Evolutionary conservation across 2,888 invertebrate species (phyloP), one percentile per base, ranked within the genome.

Genomic region (Synergus japonicus): DNA sequence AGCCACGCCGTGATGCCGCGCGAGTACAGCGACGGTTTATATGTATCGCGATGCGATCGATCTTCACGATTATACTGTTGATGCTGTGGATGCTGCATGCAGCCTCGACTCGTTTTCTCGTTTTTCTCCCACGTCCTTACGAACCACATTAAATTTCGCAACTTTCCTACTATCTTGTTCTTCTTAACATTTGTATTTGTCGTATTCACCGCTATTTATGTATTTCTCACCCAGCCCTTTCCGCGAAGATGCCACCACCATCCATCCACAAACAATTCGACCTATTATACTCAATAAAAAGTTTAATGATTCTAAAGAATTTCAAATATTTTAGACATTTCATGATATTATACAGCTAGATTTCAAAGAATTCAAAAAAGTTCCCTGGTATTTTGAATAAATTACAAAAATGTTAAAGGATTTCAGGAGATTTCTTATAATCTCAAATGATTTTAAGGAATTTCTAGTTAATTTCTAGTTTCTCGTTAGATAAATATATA

Each of bases 1-100:
- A 89, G 87, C 89, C 88, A 87, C 88, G 85, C 85, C 85, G 83
- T 83, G 37, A 46, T 41, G 65, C 69, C 83, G 66, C 85, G 81
- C 84, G 83, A 84, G 81, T 78, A 78, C 79, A 81, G 80, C 80
- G 82, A 79, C 79, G 81, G 84, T 83, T 80, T 80, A 79, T 81
- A 81, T 60, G 78, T 80, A 64, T 78, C 79, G 73, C 78, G 82
- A 79, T 76, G 73, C 78, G 85, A 84, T 83, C 84, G 84, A 83
- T 84, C 81, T 82, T 80, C 81, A 77, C 78, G 83, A 84, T 73
- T 73, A 73, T 83, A 77, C 78, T 44, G 60, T 76, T 58, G 37
- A 37, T 37, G 37, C 37, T 69, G 73, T 73, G 77, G 81, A 80
- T 80, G 79, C 83, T 80, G 81, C 80, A 49, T 73, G 37, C 15